Percentiles rank a stretch among this genome's conserved stretches.
phyloP scores from a whole-genome alignment of 2,113 vertebrate species.

The Nycticryphes semicollaris region DNA sequence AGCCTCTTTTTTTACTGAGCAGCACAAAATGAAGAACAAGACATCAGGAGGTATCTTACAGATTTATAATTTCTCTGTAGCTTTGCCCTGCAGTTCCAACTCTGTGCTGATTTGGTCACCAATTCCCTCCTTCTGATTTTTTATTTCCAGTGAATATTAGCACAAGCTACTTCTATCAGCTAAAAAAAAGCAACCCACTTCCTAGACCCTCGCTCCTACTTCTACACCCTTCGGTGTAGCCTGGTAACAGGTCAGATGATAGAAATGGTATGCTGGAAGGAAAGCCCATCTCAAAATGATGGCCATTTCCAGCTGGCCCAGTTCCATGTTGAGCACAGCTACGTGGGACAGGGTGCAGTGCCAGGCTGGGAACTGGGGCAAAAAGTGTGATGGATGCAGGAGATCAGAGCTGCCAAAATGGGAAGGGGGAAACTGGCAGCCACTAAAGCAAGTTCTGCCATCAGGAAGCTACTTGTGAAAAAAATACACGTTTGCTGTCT shows the following conservation, averaged over 20 bases:
- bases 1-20: neutral
- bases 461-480: slow-evolving; percentile 3
- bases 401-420: neutral
- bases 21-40: neutral
- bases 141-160: neutral
- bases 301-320: neutral
- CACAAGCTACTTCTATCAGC: neutral
- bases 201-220: neutral
- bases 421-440: neutral
- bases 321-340: neutral
- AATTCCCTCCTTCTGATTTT: neutral
- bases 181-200: neutral
- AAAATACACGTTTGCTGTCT: slow-evolving; percentile 6
- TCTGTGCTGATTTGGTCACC: neutral
- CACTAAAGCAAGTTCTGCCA: slow-evolving; percentile 6
- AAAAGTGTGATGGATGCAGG: neutral
- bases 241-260: neutral
- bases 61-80: neutral
- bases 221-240: fast-evolving
- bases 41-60: neutral
- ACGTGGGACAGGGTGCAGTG: fast-evolving
- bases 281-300: fast-evolving
- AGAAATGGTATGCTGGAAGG: neutral
- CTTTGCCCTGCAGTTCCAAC: neutral
- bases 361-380: neutral